Conservation (phyloP, 2,888 invertebrate species). For the Drosophila demipolita region DNA sequence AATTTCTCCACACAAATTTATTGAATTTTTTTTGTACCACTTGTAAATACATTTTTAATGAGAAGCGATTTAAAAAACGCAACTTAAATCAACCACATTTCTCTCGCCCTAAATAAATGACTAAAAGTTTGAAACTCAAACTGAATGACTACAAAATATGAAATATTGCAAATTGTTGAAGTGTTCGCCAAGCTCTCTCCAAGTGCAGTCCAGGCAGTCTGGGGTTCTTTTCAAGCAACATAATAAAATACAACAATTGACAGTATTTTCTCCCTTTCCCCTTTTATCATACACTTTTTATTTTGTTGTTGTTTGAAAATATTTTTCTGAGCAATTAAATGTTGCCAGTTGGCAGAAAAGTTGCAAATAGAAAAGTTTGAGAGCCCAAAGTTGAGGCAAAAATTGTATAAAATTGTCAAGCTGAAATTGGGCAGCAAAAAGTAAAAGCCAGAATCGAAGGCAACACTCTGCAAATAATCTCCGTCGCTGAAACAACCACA, state of each 20-base stretch:
- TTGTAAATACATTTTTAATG: neutral
- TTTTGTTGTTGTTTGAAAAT: slow-evolving; percentile 48
- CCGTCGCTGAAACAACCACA: slow-evolving; percentile 11
- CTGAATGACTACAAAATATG: slow-evolving; percentile 56
- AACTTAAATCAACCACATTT: neutral
- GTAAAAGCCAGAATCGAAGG: slow-evolving; percentile 47
- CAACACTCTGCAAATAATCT: slow-evolving; percentile 38
- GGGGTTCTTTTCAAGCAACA: slow-evolving; percentile 43
- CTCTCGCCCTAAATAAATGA: slow-evolving; percentile 11
- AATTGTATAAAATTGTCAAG: slow-evolving; percentile 60
- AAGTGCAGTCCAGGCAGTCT: slow-evolving; percentile 27
- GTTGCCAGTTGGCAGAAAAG: slow-evolving; percentile 74
- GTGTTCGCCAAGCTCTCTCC: slow-evolving; percentile 44
- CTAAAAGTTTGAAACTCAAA: slow-evolving; percentile 48
- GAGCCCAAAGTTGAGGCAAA: slow-evolving; percentile 59
- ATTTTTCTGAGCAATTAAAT: slow-evolving; percentile 83
- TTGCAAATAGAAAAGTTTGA: slow-evolving; percentile 69
- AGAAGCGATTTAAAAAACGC: neutral
- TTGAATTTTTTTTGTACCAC: neutral
- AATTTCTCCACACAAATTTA: neutral
- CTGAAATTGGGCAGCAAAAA: slow-evolving; percentile 44
- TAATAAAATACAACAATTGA: slow-evolving; percentile 75
- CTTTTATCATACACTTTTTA: slow-evolving; percentile 11
- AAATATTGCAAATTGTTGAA: slow-evolving; percentile 64
- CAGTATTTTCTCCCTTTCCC: slow-evolving; percentile 60